Conservation (phyloP, 2,888 invertebrate genomes). For the Prosapia bicincta region DNA sequence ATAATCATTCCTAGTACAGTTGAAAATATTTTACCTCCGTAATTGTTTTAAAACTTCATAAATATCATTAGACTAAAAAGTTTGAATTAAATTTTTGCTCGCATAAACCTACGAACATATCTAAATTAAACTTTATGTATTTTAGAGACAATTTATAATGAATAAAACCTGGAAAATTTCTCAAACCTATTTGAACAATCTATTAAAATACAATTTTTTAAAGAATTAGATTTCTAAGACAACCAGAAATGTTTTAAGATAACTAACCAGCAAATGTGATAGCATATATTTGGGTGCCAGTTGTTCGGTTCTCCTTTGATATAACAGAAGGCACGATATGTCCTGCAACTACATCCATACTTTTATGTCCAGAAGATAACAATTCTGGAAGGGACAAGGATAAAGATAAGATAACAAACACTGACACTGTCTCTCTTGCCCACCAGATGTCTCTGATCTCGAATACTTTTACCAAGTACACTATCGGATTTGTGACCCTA, state of each 20-base stretch:
- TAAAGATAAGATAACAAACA: background rate
- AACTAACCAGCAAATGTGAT: background rate
- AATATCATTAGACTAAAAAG: too few relatives aligned
- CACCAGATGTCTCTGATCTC: background rate
- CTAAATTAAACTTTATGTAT: too few relatives aligned
- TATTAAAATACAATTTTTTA: too few relatives aligned
- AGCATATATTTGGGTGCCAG: background rate
- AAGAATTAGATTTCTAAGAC: background rate
- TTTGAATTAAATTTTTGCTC: too few relatives aligned
- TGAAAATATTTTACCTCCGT: too few relatives aligned
- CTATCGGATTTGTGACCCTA: background rate
- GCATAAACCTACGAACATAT: too few relatives aligned
- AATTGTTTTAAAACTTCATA: too few relatives aligned
- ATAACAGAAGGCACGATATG: background rate
- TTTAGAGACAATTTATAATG: too few relatives aligned
- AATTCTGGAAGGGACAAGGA: background rate
- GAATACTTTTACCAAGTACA: background rate
- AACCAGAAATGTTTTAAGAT: background rate
- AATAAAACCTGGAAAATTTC: too few relatives aligned
- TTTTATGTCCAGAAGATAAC: background rate
- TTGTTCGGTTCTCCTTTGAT: background rate
- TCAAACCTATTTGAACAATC: too few relatives aligned
- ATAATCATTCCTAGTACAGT: too few relatives aligned
- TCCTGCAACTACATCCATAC: background rate
- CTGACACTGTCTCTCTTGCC: background rate